Percentiles rank a stretch among this genome's conserved stretches.
These are phyloP conservation scores for Recurvirostra avosetta DNA, from an alignment of 2,113 vertebrate species.

Conservation along the genomic window DNA sequence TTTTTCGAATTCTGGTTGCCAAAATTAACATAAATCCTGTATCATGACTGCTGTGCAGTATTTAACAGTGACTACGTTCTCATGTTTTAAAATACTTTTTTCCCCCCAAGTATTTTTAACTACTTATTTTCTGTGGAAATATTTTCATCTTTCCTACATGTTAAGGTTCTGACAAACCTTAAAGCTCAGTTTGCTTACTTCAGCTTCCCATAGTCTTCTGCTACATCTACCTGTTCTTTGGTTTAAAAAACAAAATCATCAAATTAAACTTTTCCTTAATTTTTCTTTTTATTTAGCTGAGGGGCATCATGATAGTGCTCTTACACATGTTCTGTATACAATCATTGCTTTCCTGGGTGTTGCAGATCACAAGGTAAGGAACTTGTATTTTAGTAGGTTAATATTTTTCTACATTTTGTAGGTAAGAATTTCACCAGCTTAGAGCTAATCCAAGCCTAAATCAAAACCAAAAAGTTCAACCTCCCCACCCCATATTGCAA, in stretches of 20 bases:
- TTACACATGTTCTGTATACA: slow-evolving; percentile 93
- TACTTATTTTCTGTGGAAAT: background rate
- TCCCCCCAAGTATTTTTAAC: background rate
- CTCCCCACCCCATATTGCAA: background rate
- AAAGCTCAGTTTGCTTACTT: background rate
- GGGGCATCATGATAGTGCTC: slow-evolving; percentile 95
- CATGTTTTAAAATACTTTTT: background rate
- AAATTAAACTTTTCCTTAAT: slow-evolving; percentile 72
- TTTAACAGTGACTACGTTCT: background rate
- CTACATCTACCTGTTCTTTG: background rate
- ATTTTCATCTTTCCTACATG: background rate
- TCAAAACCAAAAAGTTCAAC: background rate
- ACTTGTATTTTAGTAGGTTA: background rate
- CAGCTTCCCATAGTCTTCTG: background rate
- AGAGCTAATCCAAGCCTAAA: background rate
- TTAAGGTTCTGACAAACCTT: background rate
- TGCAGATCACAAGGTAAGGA: slow-evolving; percentile 93
- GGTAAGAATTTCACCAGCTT: background rate
- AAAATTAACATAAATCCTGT: background rate
- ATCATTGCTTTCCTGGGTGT: slow-evolving; percentile 92
- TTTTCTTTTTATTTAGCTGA: slow-evolving; percentile 79
- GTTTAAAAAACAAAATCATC: background rate
- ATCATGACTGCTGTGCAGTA: no score
- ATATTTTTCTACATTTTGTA: background rate
- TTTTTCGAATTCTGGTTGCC: background rate